Conservation (phyloP, 2,113 vertebrate species). For the Abramis brama region DNA sequence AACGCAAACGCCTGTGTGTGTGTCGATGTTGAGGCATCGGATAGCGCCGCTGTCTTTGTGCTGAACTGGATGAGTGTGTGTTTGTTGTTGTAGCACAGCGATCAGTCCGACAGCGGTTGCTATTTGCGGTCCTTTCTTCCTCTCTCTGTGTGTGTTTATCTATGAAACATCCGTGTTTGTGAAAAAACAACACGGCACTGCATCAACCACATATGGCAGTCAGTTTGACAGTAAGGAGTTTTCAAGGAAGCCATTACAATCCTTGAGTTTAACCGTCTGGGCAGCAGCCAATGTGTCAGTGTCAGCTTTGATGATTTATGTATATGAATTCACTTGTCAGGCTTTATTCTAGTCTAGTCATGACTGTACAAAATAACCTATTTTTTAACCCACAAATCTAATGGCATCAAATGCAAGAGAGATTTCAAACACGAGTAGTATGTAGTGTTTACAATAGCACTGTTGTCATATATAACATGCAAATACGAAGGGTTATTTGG, state of each 20-base stretch:
- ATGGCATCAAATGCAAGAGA: not conserved
- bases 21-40: conserved; percentile 6
- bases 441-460: not conserved
- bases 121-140: conserved; percentile 13
- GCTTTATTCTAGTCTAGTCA: not conserved
- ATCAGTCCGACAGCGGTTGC: conserved; percentile 16
- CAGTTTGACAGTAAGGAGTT: conserved; percentile 8
- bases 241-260: not conserved
- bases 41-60: conserved; percentile 51
- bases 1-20: not conserved
- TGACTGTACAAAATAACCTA: not conserved
- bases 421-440: not conserved
- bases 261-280: not conserved
- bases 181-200: not conserved
- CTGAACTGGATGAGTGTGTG: conserved; percentile 6
- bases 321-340: not conserved
- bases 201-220: not conserved
- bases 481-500: not conserved
- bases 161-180: conserved; percentile 1
- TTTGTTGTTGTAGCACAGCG: conserved; percentile 45
- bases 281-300: conserved; percentile 8
- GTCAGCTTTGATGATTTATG: conserved; percentile 7
- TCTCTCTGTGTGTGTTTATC: not conserved
- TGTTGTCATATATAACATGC: not conserved
- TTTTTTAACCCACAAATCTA: not conserved